phyloP scores from a whole-genome alignment of 2,113 vertebrate species.

The Oncorhynchus masou region DNA sequence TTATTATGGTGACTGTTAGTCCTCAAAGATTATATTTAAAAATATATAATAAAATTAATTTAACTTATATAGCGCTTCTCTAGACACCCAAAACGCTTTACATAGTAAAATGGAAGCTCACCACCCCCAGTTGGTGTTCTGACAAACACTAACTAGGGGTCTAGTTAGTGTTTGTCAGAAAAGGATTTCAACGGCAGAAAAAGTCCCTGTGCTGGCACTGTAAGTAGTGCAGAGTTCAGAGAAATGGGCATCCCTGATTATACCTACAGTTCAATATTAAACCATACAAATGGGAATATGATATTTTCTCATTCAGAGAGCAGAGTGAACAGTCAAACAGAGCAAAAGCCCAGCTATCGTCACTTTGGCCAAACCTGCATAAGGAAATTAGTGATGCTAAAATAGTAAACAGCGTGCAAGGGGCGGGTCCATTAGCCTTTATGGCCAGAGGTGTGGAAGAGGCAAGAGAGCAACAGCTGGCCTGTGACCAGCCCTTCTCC shows the following conservation, averaged over 20 bases:
- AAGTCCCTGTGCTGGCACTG: conserved; percentile 15
- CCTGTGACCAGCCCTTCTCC: conserved; percentile 51
- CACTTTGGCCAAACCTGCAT: neutral
- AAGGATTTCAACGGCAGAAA: no score
- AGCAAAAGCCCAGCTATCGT: neutral
- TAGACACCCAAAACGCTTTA: no score
- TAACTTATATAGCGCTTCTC: conserved; percentile 47
- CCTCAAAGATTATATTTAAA: no score
- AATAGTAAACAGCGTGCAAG: neutral
- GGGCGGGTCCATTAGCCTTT: conserved; percentile 6
- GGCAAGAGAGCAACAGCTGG: conserved; percentile 60
- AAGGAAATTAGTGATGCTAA: neutral
- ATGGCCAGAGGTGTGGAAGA: conserved; percentile 45
- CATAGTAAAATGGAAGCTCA: no score
- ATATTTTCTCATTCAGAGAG: neutral
- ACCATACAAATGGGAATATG: neutral
- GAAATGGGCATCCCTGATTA: neutral
- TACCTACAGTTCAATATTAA: neutral
- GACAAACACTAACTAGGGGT: neutral
- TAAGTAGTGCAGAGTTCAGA: neutral
- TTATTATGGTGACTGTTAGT: no score
- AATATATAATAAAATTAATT: no score
- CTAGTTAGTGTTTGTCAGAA: no score
- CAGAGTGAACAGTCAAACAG: neutral
- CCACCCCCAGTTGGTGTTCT: no score